phyloP scores from a whole-genome alignment of 2,113 vertebrate species.

The Vireo altiloquus region DNA sequence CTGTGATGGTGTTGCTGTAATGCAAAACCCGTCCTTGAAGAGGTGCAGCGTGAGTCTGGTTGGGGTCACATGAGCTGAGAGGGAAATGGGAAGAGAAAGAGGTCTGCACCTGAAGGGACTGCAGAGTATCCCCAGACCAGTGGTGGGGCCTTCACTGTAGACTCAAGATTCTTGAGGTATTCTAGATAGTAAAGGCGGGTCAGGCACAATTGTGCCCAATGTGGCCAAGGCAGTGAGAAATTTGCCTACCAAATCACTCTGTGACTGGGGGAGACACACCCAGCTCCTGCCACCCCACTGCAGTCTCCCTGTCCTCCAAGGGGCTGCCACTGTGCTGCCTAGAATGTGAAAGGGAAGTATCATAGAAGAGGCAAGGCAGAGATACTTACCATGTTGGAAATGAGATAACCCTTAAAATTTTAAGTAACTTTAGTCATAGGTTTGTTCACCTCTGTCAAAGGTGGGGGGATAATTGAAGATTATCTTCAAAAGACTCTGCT shows the following conservation, averaged over 20 bases:
- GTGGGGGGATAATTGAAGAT: neutral
- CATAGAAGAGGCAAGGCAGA: neutral
- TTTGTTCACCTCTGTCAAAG: neutral
- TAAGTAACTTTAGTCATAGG: neutral
- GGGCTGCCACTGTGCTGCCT: neutral
- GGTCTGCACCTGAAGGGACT: no score
- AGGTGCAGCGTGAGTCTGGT: no score
- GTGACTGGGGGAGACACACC: rapidly evolving
- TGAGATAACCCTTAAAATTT: neutral
- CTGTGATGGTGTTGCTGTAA: no score
- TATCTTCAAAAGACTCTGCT: neutral
- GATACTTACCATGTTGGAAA: neutral
- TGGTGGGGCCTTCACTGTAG: no score
- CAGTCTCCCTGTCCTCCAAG: neutral
- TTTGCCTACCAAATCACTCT: neutral
- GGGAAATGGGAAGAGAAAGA: no score
- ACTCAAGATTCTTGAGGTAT: no score
- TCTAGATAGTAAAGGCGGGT: no score
- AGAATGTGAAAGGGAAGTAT: neutral
- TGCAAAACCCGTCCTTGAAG: no score
- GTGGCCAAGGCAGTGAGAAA: neutral
- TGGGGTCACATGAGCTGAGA: no score
- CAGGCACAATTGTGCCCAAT: neutral
- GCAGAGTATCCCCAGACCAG: no score
- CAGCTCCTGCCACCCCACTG: neutral